Conservation (phyloP, 2,113 vertebrate genomes). For the Axis porcinus region DNA sequence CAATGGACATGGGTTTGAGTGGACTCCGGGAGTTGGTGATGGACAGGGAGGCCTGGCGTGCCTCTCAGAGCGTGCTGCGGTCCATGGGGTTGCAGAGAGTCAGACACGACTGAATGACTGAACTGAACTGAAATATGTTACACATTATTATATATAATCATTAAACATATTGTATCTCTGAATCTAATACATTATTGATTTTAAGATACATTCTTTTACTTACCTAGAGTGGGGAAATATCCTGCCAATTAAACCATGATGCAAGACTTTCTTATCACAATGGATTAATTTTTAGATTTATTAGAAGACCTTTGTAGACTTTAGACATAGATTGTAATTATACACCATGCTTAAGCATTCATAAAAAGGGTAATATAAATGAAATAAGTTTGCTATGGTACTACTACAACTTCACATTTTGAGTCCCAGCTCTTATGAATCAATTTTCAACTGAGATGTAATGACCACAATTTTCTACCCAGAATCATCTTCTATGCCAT, state of each 20-base stretch:
- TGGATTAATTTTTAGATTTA: background rate
- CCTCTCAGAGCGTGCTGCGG: background rate
- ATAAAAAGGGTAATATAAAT: background rate
- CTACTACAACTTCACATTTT: background rate
- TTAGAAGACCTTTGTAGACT: background rate
- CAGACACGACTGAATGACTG: background rate
- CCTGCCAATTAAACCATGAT: background rate
- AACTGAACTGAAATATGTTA: background rate
- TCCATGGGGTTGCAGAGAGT: background rate
- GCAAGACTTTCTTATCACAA: background rate
- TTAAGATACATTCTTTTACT: background rate
- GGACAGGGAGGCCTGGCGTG: background rate
- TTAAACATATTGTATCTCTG: background rate
- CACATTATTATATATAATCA: background rate
- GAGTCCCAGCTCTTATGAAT: background rate
- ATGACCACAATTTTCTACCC: background rate
- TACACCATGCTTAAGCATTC: background rate
- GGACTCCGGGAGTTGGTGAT: background rate
- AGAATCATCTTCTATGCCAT: background rate
- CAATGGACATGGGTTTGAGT: background rate
- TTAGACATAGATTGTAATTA: background rate
- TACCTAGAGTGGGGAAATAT: background rate
- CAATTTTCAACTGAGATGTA: background rate
- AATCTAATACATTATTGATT: background rate
- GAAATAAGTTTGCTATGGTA: background rate